These are phyloP conservation scores for Ciconia boyciana DNA, from an alignment of 2,113 vertebrate species.

Conservation along the genomic window DNA sequence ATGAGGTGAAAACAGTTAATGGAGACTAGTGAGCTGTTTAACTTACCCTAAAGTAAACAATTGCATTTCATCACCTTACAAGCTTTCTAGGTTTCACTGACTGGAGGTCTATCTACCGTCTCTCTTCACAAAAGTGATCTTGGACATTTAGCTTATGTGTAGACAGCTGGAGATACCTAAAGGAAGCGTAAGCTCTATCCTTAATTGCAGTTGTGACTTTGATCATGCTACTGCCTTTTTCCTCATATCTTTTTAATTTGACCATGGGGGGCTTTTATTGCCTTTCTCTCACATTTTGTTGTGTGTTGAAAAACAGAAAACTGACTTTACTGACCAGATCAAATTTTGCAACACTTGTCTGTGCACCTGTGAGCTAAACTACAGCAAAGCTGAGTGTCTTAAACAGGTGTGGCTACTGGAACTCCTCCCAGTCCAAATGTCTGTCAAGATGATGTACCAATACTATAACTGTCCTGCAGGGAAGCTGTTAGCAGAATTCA, in stretches of 20 bases:
- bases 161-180: not conserved
- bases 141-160: not conserved
- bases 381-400: not conserved
- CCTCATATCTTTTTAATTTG: not conserved
- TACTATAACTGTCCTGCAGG: not conserved
- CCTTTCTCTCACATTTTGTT: not conserved
- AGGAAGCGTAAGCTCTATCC: not conserved
- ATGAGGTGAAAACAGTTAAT: not conserved
- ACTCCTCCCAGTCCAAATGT: not conserved
- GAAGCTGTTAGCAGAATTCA: not conserved
- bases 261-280: fast-evolving
- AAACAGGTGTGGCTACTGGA: not conserved
- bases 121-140: not conserved
- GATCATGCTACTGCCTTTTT: not conserved
- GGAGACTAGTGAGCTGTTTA: not conserved
- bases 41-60: not conserved
- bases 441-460: not conserved
- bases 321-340: not conserved
- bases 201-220: not conserved
- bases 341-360: not conserved
- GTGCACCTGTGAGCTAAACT: not conserved
- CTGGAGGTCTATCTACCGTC: not conserved
- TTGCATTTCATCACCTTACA: not conserved
- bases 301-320: not conserved
- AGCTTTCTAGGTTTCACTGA: not conserved